Conservation (phyloP, 2,113 vertebrate species). For the Piaya cayana region DNA sequence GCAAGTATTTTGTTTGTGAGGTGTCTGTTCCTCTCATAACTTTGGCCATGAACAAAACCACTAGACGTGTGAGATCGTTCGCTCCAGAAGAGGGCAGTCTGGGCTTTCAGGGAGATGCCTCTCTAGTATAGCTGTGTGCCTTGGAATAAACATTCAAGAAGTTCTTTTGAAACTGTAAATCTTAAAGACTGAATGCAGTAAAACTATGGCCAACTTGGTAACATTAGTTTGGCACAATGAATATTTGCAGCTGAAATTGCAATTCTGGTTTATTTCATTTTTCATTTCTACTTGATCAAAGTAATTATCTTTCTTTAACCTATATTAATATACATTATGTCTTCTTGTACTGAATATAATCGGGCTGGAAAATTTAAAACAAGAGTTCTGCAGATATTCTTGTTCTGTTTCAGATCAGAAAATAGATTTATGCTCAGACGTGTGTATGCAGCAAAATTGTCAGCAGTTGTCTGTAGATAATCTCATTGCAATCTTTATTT, state of each 20-base stretch:
- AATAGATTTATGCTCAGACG: neutral
- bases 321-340: neutral
- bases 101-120: neutral
- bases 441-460: neutral
- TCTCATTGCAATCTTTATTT: neutral
- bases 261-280: neutral
- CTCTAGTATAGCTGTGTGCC: neutral
- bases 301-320: neutral
- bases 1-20: neutral
- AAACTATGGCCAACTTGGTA: neutral
- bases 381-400: neutral
- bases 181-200: neutral
- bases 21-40: neutral
- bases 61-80: neutral
- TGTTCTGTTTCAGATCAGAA: neutral
- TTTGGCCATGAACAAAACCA: neutral
- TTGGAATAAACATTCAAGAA: neutral
- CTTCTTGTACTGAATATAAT: neutral
- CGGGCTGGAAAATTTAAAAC: neutral
- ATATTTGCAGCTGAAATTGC: neutral
- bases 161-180: neutral
- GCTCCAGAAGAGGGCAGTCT: slow-evolving; percentile 42
- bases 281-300: neutral
- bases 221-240: neutral
- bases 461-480: neutral